These are phyloP conservation scores for Vandiemenella viatica DNA, from an alignment of 2,888 invertebrate species.

Conservation along the genomic window DNA sequence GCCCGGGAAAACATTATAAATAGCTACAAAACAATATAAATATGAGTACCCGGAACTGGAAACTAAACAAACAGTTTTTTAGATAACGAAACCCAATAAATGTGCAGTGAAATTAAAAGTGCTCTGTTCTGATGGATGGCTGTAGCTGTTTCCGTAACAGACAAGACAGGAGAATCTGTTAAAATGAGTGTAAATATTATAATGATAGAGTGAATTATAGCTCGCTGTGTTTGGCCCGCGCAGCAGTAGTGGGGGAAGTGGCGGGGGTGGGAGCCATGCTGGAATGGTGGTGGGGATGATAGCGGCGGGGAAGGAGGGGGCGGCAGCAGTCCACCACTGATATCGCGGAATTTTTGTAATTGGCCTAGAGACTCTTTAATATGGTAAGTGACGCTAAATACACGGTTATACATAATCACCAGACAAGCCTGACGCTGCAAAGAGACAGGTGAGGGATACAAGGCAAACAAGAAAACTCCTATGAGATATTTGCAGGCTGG, in stretches of 20 bases:
- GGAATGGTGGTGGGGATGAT: background rate
- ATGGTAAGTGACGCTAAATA: background rate
- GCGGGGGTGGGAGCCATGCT: background rate
- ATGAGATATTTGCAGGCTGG: too few relatives aligned
- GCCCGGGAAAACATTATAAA: too few relatives aligned
- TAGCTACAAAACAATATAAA: too few relatives aligned
- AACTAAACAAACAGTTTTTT: too few relatives aligned
- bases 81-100: too few relatives aligned
- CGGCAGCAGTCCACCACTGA: background rate
- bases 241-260: background rate
- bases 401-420: too few relatives aligned
- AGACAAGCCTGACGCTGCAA: too few relatives aligned
- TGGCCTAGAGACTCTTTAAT: background rate
- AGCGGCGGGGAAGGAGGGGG: background rate
- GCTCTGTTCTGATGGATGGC: background rate
- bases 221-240: background rate
- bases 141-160: background rate
- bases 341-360: background rate
- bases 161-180: background rate
- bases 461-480: too few relatives aligned
- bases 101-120: too few relatives aligned
- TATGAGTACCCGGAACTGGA: too few relatives aligned
- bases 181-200: background rate
- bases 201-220: background rate
- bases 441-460: too few relatives aligned